Evolutionary conservation across 2,113 vertebrate species (phyloP).

Genomic region (Grammomys dolichurus): DNA sequence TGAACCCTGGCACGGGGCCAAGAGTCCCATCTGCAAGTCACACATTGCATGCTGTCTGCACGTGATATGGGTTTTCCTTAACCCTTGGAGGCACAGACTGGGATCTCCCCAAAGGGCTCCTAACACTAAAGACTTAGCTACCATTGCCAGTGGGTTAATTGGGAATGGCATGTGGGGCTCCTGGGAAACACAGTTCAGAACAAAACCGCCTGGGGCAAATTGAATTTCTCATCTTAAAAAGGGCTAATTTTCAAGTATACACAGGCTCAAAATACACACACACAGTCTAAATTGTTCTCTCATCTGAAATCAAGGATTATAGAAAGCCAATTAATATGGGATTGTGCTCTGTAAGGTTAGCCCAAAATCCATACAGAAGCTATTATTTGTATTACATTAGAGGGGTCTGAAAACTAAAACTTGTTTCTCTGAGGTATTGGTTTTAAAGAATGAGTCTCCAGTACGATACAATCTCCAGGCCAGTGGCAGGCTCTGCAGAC

Average conservation of each 20-base stretch:
- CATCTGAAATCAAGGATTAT: slow-evolving; percentile 74
- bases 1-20: slow-evolving; percentile 81
- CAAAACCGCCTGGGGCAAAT: slow-evolving; percentile 72
- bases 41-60: slow-evolving; percentile 50
- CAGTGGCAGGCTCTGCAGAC: slow-evolving; percentile 39
- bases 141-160: slow-evolving; percentile 78
- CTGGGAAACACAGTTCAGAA: slow-evolving; percentile 71
- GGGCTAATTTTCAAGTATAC: slow-evolving; percentile 74
- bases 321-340: slow-evolving; percentile 78
- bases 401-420: slow-evolving; percentile 57
- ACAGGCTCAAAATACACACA: slow-evolving; percentile 39
- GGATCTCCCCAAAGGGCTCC: slow-evolving; percentile 78
- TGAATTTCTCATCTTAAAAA: slow-evolving; percentile 79
- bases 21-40: slow-evolving; percentile 80
- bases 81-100: slow-evolving; percentile 59
- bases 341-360: slow-evolving; percentile 28
- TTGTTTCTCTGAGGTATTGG: slow-evolving; percentile 50
- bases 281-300: slow-evolving; percentile 58
- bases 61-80: slow-evolving; percentile 76
- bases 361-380: slow-evolving; percentile 60
- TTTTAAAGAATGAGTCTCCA: slow-evolving; percentile 47
- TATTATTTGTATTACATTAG: slow-evolving; percentile 77
- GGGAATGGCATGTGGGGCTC: slow-evolving; percentile 77
- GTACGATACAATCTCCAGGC: slow-evolving; percentile 15
- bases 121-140: slow-evolving; percentile 70